These are phyloP conservation scores for Lycaena phlaeas DNA, from an alignment of 2,888 invertebrate genomes.

Conservation along the genomic window DNA sequence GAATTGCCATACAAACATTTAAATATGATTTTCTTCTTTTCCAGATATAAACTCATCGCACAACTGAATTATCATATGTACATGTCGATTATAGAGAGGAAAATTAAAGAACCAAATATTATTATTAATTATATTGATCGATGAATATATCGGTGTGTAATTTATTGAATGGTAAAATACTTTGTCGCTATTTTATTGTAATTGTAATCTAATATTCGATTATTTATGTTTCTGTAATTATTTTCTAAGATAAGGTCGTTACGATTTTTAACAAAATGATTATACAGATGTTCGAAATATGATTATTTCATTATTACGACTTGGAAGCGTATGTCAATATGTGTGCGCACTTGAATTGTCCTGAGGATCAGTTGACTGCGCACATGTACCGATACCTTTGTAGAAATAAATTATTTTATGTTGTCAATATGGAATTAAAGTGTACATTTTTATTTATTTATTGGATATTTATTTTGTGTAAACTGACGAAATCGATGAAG, in stretches of 20 bases:
- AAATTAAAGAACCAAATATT: slow-evolving; percentile 68
- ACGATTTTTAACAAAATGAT: slow-evolving; percentile 7
- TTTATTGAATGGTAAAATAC: slow-evolving; percentile 45
- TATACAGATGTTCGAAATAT: slow-evolving; percentile 1
- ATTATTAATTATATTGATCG: slow-evolving; percentile 49
- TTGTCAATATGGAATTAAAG: slow-evolving; percentile 3
- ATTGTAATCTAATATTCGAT: slow-evolving; percentile 33
- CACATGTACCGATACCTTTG: background rate
- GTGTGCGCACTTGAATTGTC: background rate
- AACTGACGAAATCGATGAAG: background rate
- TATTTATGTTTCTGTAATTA: slow-evolving; percentile 42
- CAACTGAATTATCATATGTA: slow-evolving; percentile 23
- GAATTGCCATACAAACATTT: too few species aligned
- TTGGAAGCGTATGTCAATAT: background rate
- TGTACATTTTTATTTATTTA: slow-evolving; percentile 8
- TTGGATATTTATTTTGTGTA: slow-evolving; percentile 6
- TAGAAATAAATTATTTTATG: slow-evolving; percentile 3
- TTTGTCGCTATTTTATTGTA: slow-evolving; percentile 25
- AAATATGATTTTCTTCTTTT: slow-evolving; percentile 26
- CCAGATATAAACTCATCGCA: slow-evolving; percentile 45
- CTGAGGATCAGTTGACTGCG: background rate
- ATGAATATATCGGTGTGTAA: slow-evolving; percentile 47
- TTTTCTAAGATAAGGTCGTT: slow-evolving; percentile 10
- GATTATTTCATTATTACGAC: slow-evolving; percentile 6
- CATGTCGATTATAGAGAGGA: slow-evolving; percentile 15